These are phyloP conservation scores for Anas bahamensis DNA, from an alignment of 2,797 vertebrate species.

Conservation along the genomic window DNA sequence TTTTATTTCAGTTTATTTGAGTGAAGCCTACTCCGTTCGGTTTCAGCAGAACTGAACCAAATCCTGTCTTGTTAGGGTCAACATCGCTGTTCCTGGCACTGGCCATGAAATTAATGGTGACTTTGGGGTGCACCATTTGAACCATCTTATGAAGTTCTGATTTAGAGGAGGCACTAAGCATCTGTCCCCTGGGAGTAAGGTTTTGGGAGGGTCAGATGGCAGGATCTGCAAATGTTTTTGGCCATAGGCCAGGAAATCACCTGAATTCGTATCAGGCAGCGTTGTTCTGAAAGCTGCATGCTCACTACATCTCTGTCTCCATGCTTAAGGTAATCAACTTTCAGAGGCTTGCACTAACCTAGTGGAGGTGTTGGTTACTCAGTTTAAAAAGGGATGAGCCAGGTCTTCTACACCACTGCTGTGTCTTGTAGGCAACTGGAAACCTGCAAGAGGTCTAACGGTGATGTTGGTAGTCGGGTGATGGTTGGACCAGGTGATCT, in stretches of 20 bases:
- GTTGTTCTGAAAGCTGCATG: not conserved
- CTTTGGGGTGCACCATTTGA: not conserved
- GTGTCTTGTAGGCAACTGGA: not conserved
- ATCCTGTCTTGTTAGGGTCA: not conserved
- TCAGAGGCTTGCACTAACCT: not conserved
- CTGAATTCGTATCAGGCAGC: not conserved
- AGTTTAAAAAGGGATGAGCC: not conserved
- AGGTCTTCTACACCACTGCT: not conserved
- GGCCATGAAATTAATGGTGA: not conserved
- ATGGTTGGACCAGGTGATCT: too few species aligned
- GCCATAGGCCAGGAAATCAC: not conserved
- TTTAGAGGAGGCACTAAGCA: not conserved
- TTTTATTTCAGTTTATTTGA: not conserved
- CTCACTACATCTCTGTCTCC: not conserved
- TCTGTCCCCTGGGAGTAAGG: not conserved
- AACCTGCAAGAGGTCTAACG: not conserved
- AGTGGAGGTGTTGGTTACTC: not conserved
- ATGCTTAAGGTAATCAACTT: not conserved
- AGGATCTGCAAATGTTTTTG: not conserved
- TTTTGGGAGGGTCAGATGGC: not conserved
- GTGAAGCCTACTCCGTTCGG: not conserved
- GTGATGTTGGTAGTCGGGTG: too few species aligned
- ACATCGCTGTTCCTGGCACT: not conserved
- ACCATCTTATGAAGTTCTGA: not conserved
- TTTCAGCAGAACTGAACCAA: not conserved